These are phyloP conservation scores for Chrysogorgia sp. DNA, from an alignment of 92 coral and sea anemone species.

Conservation along the genomic window DNA sequence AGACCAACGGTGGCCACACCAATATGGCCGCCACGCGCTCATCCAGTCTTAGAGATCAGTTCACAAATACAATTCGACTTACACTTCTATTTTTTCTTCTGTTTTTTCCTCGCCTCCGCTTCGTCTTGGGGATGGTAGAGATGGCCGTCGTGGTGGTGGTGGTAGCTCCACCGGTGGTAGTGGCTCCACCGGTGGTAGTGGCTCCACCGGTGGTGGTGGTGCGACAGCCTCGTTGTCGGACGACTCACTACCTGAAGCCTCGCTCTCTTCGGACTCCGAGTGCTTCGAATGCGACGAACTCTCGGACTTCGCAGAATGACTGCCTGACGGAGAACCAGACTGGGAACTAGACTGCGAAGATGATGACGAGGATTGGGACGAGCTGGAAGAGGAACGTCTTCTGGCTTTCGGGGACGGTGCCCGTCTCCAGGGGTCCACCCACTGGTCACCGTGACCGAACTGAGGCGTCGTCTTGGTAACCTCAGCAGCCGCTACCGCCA, in stretches of 20 bases:
- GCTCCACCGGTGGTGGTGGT: not conserved
- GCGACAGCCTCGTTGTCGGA: constrained; percentile 2
- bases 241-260: not conserved
- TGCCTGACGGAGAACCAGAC: constrained; percentile 66
- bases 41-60: no score
- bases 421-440: constrained; percentile 47
- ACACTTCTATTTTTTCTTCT: constrained; percentile 21
- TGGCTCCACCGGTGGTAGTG: not conserved
- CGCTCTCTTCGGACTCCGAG: constrained; percentile 25
- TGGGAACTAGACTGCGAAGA: constrained; percentile 91
- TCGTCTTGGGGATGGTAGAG: not conserved
- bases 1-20: no score
- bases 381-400: constrained; percentile 70
- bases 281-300: constrained; percentile 22
- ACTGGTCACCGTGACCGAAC: constrained; percentile 42
- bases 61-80: not conserved
- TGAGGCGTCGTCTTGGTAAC: constrained; percentile 39
- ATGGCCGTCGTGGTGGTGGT: not conserved
- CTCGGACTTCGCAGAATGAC: constrained; percentile 22
- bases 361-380: constrained; percentile 81
- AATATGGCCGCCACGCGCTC: no score
- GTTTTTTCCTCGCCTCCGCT: constrained; percentile 12
- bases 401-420: constrained; percentile 40
- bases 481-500: constrained; percentile 43
- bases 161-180: not conserved